Percentiles rank a stretch among this genome's conserved stretches.
phyloP scores from a whole-genome alignment of 23 tunicate species.

The Halocynthia aurantium region DNA sequence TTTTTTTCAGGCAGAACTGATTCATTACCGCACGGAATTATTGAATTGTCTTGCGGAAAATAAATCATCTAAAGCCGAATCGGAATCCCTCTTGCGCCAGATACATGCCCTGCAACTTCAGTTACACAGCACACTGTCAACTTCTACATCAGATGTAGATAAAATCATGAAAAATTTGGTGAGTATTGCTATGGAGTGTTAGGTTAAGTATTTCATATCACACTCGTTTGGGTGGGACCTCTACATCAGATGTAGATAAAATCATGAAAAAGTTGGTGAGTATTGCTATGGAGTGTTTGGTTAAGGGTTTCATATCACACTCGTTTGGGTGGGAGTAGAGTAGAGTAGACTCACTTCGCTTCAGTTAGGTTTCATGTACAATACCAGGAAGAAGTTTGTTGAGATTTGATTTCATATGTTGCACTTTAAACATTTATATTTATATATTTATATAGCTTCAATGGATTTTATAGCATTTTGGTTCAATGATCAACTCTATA shows the following conservation, averaged over 20 bases:
- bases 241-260: conserved; percentile 30
- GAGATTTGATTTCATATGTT: too few species aligned
- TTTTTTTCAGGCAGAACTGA: conserved; percentile 59
- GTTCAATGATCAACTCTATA: too few species aligned
- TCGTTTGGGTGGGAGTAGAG: too few species aligned
- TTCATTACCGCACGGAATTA: conserved; percentile 66
- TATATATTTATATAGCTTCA: neutral
- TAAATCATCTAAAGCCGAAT: conserved; percentile 56
- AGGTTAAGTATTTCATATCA: too few species aligned
- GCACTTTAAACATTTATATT: too few species aligned
- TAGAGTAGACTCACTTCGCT: too few species aligned
- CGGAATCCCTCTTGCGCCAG: conserved; percentile 59
- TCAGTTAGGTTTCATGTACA: neutral
- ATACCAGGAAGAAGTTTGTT: too few species aligned
- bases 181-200: neutral
- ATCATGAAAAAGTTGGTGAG: conserved; percentile 71
- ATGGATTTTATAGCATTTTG: neutral
- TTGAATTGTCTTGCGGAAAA: conserved; percentile 40
- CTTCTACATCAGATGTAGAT: conserved; percentile 37
- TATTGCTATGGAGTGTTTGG: too few species aligned
- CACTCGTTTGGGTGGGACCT: neutral
- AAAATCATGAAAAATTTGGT: conserved; percentile 67
- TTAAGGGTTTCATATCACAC: too few species aligned
- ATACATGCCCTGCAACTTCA: conserved; percentile 80
- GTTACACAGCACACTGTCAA: conserved; percentile 48